Base-by-base conservation (phyloP, 1,140 invertebrate species). In the Reticulitermes speratus region DNA sequence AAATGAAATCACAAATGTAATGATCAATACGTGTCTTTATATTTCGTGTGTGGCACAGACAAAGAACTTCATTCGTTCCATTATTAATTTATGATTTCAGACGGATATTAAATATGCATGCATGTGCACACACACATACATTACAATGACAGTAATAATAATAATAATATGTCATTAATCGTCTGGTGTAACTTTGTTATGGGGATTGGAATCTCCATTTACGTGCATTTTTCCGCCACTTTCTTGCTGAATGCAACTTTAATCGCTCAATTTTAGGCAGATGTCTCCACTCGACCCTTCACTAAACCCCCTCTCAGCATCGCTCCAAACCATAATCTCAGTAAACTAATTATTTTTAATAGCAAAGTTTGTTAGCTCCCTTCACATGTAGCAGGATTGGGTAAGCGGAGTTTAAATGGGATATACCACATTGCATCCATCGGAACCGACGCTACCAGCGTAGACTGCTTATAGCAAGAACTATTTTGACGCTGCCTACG, bases 301-400 rank as follows among this genome's bases (percentile, higher is more conserved):
- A 9, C n/a, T 3, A 30, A n/a, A 25, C 65, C n/a, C n/a, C 59
- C 25, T 25, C 21, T 30, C 65, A 30, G 65, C 65, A 75, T 30
- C 25, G n/a, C n/a, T 75, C 16, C 14, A 25, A 8, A 30, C 9
- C 65, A 30, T 75, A 75, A 75, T 75, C 65, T 75, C 65, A 11
- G 65, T 25, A 75, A 75, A 75, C 65, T 75, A 75, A 75, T 75
- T 75, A 75, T 75, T 75, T 75, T 75, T 75, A 75, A 75, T 75
- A 75, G 65, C 65, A 75, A 75, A 75, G 65, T 75, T 30, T 75
- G 25, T 75, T 75, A 75, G 8, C 65, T n/a, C 9, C 65, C 25
- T 75, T n/a, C 65, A 75, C n/a, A 75, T 30, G n/a, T 30, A 75
- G 65, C n/a, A 75, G 65, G n/a, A 75, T 75, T 75, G 25, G 7